Conservation (phyloP, 2,113 vertebrate species). For the Fregetta grallaria region DNA sequence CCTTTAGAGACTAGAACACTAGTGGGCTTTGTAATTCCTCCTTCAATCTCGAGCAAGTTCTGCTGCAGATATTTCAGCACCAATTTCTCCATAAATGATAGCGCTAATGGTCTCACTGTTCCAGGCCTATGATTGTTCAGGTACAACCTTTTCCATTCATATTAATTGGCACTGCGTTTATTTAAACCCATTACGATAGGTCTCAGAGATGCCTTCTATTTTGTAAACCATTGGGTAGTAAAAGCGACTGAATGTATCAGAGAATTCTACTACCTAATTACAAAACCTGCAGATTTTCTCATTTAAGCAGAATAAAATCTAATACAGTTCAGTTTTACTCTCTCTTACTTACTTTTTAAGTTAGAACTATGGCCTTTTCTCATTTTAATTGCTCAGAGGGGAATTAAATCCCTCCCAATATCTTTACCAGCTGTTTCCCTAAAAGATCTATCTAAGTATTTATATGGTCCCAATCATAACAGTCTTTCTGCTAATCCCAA, state of each 20-base stretch:
- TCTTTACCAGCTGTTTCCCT: slow-evolving; percentile 22
- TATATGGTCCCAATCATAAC: neutral
- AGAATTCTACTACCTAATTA: neutral
- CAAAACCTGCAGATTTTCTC: slow-evolving; percentile 11
- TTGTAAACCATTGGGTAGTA: slow-evolving; percentile 18
- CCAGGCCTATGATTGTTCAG: neutral
- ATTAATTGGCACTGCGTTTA: neutral
- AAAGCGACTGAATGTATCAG: slow-evolving; percentile 7
- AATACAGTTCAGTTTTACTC: slow-evolving; percentile 2
- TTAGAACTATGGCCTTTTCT: slow-evolving; percentile 6
- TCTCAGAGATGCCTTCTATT: neutral
- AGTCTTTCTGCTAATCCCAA: slow-evolving; percentile 1
- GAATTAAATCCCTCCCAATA: slow-evolving; percentile 27
- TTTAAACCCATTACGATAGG: neutral
- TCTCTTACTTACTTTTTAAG: neutral
- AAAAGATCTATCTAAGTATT: neutral
- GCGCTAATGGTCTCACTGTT: neutral
- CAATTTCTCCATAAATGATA: neutral
- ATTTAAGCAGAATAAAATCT: slow-evolving; percentile 14
- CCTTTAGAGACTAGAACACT: neutral
- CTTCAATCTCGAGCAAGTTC: neutral
- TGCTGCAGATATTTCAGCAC: neutral
- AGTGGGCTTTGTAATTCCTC: neutral
- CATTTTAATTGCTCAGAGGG: slow-evolving; percentile 34
- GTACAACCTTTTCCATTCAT: slow-evolving; percentile 17